phyloP scores from a whole-genome alignment of 64 coral and sea anemone species.

The Dendronephthya gigantea region DNA sequence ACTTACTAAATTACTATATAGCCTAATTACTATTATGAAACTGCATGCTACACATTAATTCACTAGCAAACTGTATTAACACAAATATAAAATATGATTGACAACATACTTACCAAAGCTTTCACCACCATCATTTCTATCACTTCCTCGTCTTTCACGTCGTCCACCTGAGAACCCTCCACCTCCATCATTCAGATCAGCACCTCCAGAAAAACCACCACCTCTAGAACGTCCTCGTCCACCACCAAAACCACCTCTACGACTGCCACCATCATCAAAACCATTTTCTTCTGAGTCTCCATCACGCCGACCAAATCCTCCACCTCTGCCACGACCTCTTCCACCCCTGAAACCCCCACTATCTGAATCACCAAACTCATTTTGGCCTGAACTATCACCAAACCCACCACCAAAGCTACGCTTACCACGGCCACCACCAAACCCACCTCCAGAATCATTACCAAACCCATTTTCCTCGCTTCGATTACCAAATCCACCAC shows the following conservation, averaged over 20 bases:
- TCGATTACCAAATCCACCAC: constrained; percentile 35
- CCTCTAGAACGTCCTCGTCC: constrained; percentile 14
- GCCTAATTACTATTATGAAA: too few species aligned
- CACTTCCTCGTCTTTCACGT: constrained; percentile 29
- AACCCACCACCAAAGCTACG: constrained; percentile 19
- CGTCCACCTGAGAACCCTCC: constrained; percentile 27
- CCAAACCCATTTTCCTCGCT: constrained; percentile 9
- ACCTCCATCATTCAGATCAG: constrained; percentile 18
- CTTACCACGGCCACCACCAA: constrained; percentile 32
- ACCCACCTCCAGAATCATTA: constrained; percentile 13
- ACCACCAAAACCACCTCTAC: constrained; percentile 23
- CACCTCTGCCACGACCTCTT: background rate
- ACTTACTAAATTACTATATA: too few species aligned
- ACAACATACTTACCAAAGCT: background rate
- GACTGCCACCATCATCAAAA: background rate
- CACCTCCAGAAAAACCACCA: constrained; percentile 15
- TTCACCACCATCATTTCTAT: background rate
- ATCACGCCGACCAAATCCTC: background rate
- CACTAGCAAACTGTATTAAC: too few species aligned
- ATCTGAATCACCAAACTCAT: constrained; percentile 27
- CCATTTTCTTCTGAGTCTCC: background rate
- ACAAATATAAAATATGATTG: background rate
- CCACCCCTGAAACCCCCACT: constrained; percentile 15
- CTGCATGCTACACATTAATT: too few species aligned
- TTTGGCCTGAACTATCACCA: background rate